Conservation (phyloP, 2,888 invertebrate species). For the Chloroclysta siterata region DNA sequence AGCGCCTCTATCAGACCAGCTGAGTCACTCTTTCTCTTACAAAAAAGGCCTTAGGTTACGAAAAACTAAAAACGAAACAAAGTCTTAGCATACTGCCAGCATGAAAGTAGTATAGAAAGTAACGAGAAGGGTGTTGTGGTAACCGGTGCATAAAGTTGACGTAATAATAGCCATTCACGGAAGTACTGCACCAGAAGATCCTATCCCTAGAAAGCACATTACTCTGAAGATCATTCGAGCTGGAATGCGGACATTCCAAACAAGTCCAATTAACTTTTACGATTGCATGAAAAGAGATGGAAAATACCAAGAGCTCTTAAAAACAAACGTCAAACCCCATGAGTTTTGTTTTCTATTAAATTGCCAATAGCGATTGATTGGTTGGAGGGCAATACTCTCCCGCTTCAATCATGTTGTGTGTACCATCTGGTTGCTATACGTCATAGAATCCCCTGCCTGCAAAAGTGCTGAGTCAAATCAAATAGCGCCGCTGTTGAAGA, state of each 20-base stretch:
- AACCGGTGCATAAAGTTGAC: neutral
- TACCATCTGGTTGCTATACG: constrained; percentile 6
- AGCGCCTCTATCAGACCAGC: too few relatives aligned
- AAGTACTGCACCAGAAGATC: neutral
- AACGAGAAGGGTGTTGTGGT: neutral
- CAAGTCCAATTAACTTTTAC: constrained; percentile 11
- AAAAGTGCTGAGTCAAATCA: constrained; percentile 5
- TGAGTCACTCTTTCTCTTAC: too few relatives aligned
- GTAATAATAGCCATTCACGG: neutral
- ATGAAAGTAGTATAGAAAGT: neutral
- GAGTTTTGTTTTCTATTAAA: constrained; percentile 13
- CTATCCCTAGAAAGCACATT: neutral
- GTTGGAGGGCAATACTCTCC: constrained; percentile 8
- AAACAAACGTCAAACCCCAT: constrained; percentile 2
- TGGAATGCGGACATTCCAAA: constrained; percentile 9
- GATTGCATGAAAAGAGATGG: constrained; percentile 4
- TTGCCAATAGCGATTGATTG: constrained; percentile 11
- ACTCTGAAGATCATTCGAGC: neutral
- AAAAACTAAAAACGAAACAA: too few relatives aligned
- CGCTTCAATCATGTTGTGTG: constrained; percentile 6
- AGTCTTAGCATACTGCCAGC: too few relatives aligned
- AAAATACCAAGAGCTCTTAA: constrained; percentile 3
- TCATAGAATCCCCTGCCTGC: neutral
- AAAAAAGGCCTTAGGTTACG: too few relatives aligned
- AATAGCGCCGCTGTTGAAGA: neutral